Conservation (phyloP, 2,888 invertebrate species). For the Artemia sp. region DNA sequence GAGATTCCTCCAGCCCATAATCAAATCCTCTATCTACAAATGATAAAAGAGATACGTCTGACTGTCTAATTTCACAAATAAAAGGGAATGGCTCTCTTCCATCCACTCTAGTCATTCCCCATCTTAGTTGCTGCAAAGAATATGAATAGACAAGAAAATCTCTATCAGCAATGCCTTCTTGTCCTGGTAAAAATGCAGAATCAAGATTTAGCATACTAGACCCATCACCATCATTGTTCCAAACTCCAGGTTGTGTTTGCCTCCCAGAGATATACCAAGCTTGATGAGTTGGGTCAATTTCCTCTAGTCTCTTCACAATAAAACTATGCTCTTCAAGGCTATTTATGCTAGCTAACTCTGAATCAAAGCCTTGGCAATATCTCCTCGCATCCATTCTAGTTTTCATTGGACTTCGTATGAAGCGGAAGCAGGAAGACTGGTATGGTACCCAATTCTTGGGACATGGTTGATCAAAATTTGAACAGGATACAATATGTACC, state of each 20-base stretch:
- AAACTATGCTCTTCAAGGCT: slow-evolving; percentile 72
- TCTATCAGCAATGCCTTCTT: slow-evolving; percentile 37
- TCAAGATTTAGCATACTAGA: slow-evolving; percentile 57
- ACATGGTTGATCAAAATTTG: slow-evolving; percentile 36
- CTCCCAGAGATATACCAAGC: slow-evolving; percentile 70
- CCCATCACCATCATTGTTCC: slow-evolving; percentile 69
- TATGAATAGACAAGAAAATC: slow-evolving; percentile 53
- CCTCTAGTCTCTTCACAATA: slow-evolving; percentile 58
- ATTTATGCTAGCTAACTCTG: slow-evolving; percentile 62
- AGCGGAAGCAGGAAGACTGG: slow-evolving; percentile 67
- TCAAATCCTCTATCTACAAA: slow-evolving; percentile 57
- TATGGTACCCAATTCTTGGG: slow-evolving; percentile 73
- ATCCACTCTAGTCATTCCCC: slow-evolving; percentile 65
- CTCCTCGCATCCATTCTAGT: slow-evolving; percentile 60
- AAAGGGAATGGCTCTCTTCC: slow-evolving; percentile 59
- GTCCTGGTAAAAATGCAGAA: slow-evolving; percentile 53
- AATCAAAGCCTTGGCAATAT: slow-evolving; percentile 47
- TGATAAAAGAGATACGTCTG: slow-evolving; percentile 47
- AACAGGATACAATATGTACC: too few relatives aligned
- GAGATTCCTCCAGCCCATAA: slow-evolving; percentile 64
- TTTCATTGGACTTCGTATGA: slow-evolving; percentile 67
- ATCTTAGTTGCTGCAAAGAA: slow-evolving; percentile 44
- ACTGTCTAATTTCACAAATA: slow-evolving; percentile 67
- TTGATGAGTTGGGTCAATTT: slow-evolving; percentile 65
- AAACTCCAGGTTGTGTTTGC: slow-evolving; percentile 45